phyloP scores from a whole-genome alignment of 2,888 invertebrate genomes.

The Platynereis dumerilii region DNA sequence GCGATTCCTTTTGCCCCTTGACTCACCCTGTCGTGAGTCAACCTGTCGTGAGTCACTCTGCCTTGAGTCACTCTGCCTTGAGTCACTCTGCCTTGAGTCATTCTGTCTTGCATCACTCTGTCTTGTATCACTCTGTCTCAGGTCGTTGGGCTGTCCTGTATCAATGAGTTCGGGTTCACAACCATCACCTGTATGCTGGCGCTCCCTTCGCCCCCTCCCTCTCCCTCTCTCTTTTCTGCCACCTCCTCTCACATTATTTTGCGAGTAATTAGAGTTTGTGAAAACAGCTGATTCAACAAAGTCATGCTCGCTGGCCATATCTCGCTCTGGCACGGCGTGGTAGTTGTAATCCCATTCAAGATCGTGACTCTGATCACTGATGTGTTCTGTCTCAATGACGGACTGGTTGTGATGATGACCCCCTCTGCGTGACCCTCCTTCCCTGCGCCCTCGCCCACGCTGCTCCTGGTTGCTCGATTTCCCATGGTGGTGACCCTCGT shows the following conservation, averaged over 20 bases:
- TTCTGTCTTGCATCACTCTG: too few species aligned
- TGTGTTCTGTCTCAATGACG: background rate
- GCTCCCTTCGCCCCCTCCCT: too few species aligned
- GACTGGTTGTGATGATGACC: background rate
- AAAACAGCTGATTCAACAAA: background rate
- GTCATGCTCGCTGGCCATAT: constrained; percentile 5
- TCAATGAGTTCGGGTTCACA: background rate
- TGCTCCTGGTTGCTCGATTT: background rate
- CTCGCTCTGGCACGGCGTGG: constrained; percentile 3
- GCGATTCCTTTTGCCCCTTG: background rate
- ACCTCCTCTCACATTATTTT: background rate
- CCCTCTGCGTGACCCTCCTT: background rate
- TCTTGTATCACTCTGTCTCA: too few species aligned
- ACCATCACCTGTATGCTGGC: background rate
- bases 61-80: too few species aligned
- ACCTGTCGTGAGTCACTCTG: too few species aligned
- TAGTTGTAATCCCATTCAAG: constrained; percentile 23
- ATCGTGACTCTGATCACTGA: constrained; percentile 20
- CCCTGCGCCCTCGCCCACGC: background rate
- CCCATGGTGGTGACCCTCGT: background rate
- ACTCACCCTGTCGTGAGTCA: background rate
- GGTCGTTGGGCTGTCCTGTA: too few species aligned
- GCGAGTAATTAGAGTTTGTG: background rate
- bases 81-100: too few species aligned
- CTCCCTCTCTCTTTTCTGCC: too few species aligned